Conservation (phyloP, 2,797 vertebrate species). For the Paramormyrops hopkinsi region DNA sequence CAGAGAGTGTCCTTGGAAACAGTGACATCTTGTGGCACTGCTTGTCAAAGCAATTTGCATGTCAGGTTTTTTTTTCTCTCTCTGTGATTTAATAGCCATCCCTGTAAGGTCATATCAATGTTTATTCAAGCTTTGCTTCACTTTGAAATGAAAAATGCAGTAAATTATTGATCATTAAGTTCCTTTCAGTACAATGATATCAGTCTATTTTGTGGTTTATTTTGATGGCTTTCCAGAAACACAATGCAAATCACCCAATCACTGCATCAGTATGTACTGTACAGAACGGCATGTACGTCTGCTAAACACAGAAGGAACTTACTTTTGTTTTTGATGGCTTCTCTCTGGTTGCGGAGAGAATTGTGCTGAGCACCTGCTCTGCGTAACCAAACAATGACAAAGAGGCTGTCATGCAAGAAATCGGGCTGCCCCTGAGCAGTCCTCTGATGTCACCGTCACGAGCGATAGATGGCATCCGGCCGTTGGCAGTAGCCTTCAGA, state of each 20-base stretch:
- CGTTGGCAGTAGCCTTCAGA: background rate
- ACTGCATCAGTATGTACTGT: background rate
- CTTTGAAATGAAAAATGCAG: background rate
- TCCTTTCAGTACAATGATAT: background rate
- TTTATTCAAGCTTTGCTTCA: background rate
- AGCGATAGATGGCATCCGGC: background rate
- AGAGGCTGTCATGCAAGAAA: background rate
- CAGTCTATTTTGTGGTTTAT: background rate
- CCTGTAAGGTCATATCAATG: background rate
- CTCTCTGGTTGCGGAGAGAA: background rate
- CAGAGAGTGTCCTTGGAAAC: background rate
- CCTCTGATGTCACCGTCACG: background rate
- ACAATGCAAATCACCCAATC: background rate
- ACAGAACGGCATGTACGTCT: background rate
- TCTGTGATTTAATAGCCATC: background rate
- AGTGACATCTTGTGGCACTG: background rate
- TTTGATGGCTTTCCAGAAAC: background rate
- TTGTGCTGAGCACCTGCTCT: constrained; percentile 1
- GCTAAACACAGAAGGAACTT: background rate
- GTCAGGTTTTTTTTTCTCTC: background rate
- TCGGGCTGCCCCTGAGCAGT: background rate
- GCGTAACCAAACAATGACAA: background rate
- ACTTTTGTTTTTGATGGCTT: background rate
- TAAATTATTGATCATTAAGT: background rate
- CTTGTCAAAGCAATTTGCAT: background rate